phyloP scores from a whole-genome alignment of 2,113 vertebrate species.

The Jaculus jaculus region DNA sequence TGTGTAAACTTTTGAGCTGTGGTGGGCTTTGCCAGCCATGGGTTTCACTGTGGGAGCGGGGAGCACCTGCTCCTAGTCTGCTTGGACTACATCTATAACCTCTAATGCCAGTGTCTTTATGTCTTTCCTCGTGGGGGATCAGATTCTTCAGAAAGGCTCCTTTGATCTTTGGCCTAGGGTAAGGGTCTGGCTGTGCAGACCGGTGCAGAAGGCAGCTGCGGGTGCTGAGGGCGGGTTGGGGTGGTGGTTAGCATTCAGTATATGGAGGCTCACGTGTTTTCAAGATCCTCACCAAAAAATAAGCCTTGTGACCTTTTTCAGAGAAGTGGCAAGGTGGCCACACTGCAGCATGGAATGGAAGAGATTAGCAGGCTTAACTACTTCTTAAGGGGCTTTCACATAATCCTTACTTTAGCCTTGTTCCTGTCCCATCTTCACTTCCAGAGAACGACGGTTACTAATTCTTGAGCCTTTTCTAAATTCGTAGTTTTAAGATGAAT shows the following conservation, averaged over 20 bases:
- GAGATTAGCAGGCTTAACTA: constrained; percentile 31
- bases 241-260: background rate
- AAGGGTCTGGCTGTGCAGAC: background rate
- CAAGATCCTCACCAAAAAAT: constrained; percentile 19
- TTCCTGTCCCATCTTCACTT: constrained; percentile 9
- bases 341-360: background rate
- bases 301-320: constrained; percentile 24
- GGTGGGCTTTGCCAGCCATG: background rate
- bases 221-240: background rate
- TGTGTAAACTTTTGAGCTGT: background rate
- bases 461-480: constrained; percentile 4
- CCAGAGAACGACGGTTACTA: constrained; percentile 40
- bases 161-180: constrained; percentile 10
- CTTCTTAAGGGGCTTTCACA: constrained; percentile 58
- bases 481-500: constrained; percentile 21
- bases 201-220: background rate
- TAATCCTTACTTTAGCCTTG: constrained; percentile 48
- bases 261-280: background rate
- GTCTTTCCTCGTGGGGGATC: background rate
- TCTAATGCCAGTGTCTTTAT: background rate
- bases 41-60: background rate
- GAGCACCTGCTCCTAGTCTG: background rate
- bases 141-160: background rate
- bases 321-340: background rate
- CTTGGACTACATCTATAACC: background rate